Base-by-base conservation (phyloP, 2,888 invertebrate species). In the Drosophila aldrichi region DNA sequence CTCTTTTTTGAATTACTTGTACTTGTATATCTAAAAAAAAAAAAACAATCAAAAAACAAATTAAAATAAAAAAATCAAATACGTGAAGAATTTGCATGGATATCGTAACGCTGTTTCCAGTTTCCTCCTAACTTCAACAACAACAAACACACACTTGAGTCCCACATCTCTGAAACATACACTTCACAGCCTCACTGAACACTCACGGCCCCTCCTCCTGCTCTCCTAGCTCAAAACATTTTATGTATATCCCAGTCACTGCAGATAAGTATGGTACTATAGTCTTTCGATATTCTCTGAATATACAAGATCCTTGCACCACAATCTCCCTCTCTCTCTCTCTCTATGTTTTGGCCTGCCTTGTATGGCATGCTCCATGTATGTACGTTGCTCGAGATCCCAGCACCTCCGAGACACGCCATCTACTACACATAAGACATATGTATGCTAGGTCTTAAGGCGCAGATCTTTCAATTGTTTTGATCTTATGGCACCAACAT, bases 61-160 rank as follows among this genome's bases (percentile, higher is more conserved):
- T 18, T n/a, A 14, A 32, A 77, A 77, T 62, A 62, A 83, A 60
- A 58, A 44, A 16, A 73, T n/a, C 82, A 76, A 60, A 58, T 69
- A 81, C 86, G 91, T 91, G 90, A 92, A 92, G 83, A 91, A 92
- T 91, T 92, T 92, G 92, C 92, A 92, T 92, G 92, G 91, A 90
- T 90, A 91, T 91, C 83, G 91, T 91, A 88, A 90, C 91, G 90
- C 86, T 89, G 83, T 88, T 90, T 81, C 71, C 80, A 78, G 66
- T 82, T 81, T 81, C 81, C 88, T 85, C 55, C 70, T 70, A 58
- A 80, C 66, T 74, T 65, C 43, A 82, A 70, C 36, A 61, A 56
- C n/a, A 56, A 55, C 59, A 36, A 43, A 12, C 60, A 59, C 25
- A 56, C 38, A 16, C 40, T 43, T 43, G 36, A 51, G n/a, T 52